Base-by-base conservation (phyloP, 1,140 invertebrate species). In the Zaprionus taronus region DNA sequence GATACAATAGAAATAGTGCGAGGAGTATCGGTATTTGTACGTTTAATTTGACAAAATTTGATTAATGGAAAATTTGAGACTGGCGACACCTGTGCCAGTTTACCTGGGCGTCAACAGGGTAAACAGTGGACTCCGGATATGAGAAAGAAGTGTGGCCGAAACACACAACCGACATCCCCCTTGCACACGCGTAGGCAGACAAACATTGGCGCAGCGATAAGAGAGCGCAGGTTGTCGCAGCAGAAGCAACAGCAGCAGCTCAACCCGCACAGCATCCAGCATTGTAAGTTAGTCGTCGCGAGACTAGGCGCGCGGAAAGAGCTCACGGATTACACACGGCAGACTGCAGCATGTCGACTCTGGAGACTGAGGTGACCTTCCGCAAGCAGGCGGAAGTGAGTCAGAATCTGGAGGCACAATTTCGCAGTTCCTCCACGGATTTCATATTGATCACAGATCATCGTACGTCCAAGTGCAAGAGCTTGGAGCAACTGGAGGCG, bases 381-480 rank as follows among this genome's bases (percentile, higher is more conserved):
- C 91, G 84, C 60, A 92, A 83, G 58, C 80, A 60, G 53, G 76
- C 84, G 74, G 79, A 92, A 80, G 81, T 90, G 53, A 89, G 66
- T 55, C 78, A 84, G 34, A 80, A 60, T 11, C 58, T 79, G 49
- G 91, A 92, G 56, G 74, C 81, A 24, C 87, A 87, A 24, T 91
- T 92, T 38, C 78, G 77, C 57, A 80, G 78, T 56, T 85, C 83
- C 24, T 91, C 83, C 1, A 78, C 78, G 38, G 91, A 92, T 28
- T 92, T 87, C 22, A 90, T 92, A 53, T 47, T 92, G 0, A 81
- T 92, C 34, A 91, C 87, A 26, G 91, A 92, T 60, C 91, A 92
- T 77, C 91, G 90, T 60, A 91, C 91, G 17, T 79, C 87, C 11
- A 91, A 91, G 56, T 64, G n/a, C 15, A 81, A 78, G 56, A 91